Conservation (phyloP, 2,888 invertebrate species). For the Cryptophagus acutangulus region DNA sequence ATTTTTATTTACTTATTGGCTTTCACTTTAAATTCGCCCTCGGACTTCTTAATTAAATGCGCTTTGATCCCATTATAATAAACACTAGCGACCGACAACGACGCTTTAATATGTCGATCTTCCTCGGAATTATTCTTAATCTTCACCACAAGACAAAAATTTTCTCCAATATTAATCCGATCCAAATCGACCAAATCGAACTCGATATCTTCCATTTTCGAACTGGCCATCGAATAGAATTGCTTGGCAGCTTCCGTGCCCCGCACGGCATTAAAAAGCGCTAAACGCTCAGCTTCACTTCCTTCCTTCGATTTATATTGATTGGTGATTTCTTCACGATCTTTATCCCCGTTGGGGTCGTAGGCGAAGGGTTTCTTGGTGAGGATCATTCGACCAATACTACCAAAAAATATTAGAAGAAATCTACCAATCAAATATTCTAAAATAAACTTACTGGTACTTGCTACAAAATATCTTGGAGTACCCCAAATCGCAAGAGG, state of each 20-base stretch:
- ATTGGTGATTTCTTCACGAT: conserved; percentile 64
- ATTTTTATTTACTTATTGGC: conserved; percentile 59
- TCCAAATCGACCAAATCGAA: conserved; percentile 68
- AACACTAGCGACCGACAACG: conserved; percentile 63
- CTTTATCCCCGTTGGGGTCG: conserved; percentile 67
- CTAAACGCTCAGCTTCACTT: conserved; percentile 65
- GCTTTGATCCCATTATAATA: conserved; percentile 75
- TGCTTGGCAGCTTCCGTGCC: conserved; percentile 62
- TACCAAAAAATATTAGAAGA: conserved; percentile 40
- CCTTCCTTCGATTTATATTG: conserved; percentile 72
- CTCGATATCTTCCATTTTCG: conserved; percentile 56
- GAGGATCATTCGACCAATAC: conserved; percentile 68
- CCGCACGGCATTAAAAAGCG: conserved; percentile 70
- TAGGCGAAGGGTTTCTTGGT: conserved; percentile 70
- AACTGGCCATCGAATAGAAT: conserved; percentile 52
- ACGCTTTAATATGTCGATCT: conserved; percentile 58
- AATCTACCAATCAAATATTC: neutral
- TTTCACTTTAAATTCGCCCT: conserved; percentile 60
- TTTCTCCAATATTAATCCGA: conserved; percentile 63
- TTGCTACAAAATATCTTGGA: conserved; percentile 66
- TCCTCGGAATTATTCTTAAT: conserved; percentile 59
- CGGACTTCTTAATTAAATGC: conserved; percentile 62
- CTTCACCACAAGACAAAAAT: conserved; percentile 62
- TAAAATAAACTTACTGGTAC: conserved; percentile 55
- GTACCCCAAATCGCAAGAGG: conserved; percentile 59